Evolutionary conservation across 2,113 vertebrate species (phyloP), one percentile per base, ranked within the genome.

Genomic region (Odocoileus hemionus): DNA sequence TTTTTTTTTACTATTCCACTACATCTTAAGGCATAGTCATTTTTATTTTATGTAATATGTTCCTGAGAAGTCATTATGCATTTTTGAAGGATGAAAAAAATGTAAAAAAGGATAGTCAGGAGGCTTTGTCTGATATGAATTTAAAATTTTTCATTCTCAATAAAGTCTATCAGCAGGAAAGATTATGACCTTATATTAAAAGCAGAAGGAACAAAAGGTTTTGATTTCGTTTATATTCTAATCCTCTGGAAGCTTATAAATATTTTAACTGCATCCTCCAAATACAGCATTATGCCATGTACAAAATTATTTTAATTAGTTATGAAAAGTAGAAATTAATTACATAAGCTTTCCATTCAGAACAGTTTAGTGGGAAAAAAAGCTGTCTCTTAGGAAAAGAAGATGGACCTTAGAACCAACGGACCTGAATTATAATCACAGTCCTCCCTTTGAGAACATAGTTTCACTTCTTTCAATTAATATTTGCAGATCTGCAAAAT

Each of bases 251-350:
- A 85, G 4, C 45, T 95, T 86, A 94, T 96, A 92, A 84, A 93
- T 94, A 86, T 95, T 97, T 94, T 88, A 95, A 67, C 74, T 76
- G 23, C 9, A 64, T 93, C 91, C 88, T 80, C 86, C 64, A 94
- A 88, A 58, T 85, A 85, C 7, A 94, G 33, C 50, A 89, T 93
- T 88, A 82, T 50, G 15, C n/a, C 54, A 85, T 39, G 19, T 82
- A 85, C 76, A 91, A 54, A 92, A 78, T 57, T 47, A 87, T 85
- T 94, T 95, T 96, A 84, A 96, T 33, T 76, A 84, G 52, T 91
- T 97, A 92, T 78, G 91, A 97, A 87, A 93, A 96, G 55, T 60
- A 57, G 28, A 30, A 79, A 89, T 86, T 79, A 95, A 83, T 91
- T 91, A n/a, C 33, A 33, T 79, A 89, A 92, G 45, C 23, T 95